Evolutionary conservation across 2,113 vertebrate genomes (phyloP).

Genomic region (Colinus virginianus): DNA sequence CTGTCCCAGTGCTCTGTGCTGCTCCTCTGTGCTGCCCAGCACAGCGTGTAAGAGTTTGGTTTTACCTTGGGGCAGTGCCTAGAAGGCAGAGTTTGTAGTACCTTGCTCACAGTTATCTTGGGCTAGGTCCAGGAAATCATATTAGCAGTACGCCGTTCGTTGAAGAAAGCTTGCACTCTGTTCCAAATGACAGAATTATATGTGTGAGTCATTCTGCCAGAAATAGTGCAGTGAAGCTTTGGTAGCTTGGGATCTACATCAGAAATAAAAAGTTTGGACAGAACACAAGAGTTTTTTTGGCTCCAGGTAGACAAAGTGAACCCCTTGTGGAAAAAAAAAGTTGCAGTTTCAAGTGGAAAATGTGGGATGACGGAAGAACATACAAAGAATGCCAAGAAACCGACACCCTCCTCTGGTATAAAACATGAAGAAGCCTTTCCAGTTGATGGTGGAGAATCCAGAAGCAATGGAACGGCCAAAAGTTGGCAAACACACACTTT

Average conservation of each 20-base stretch:
- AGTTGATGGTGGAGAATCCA: neutral
- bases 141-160: too few relatives aligned
- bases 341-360: slow-evolving; percentile 49
- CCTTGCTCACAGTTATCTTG: neutral
- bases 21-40: accelerated
- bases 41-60: neutral
- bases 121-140: accelerated
- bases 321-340: slow-evolving; percentile 42
- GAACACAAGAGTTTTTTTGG: neutral
- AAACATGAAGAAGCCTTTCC: neutral
- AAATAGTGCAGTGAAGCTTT: neutral
- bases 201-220: neutral
- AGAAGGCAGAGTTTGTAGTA: neutral
- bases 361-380: neutral
- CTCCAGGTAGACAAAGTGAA: neutral
- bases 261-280: slow-evolving; percentile 9
- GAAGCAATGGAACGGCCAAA: neutral
- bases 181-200: neutral
- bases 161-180: accelerated
- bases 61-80: neutral
- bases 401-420: slow-evolving; percentile 21
- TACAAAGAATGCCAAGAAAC: slow-evolving; percentile 31
- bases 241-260: neutral
- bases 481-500: neutral
- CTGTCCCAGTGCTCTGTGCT: accelerated